These are phyloP conservation scores for Cuniculus paca DNA, from an alignment of 2,797 vertebrate species.

Conservation along the genomic window DNA sequence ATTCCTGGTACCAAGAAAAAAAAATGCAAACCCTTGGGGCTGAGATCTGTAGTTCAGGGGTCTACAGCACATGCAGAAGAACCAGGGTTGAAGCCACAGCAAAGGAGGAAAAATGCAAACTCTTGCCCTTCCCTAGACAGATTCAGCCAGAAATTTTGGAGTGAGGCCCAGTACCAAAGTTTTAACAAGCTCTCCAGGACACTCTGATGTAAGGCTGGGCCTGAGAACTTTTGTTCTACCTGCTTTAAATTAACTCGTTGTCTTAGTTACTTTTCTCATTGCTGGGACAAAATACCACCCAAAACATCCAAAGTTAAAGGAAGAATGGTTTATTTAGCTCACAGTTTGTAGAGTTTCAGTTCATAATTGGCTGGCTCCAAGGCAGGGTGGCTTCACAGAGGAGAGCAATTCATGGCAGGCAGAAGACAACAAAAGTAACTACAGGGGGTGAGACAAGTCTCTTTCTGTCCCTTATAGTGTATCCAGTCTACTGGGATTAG, in stretches of 20 bases:
- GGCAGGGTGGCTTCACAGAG: neutral
- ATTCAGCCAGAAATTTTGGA: neutral
- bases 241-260: neutral
- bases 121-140: neutral
- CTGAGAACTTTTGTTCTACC: neutral
- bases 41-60: neutral
- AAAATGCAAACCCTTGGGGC: neutral
- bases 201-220: neutral
- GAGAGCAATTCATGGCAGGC: neutral
- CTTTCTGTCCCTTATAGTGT: neutral
- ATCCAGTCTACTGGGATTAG: neutral
- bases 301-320: neutral
- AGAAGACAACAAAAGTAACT: neutral
- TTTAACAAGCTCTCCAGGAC: neutral
- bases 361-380: neutral
- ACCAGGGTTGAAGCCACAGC: neutral
- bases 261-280: neutral
- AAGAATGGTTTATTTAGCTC: neutral
- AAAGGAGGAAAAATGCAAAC: accelerated
- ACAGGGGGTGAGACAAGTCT: neutral
- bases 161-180: neutral
- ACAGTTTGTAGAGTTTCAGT: neutral
- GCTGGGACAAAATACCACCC: neutral
- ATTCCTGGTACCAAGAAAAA: too few relatives aligned
- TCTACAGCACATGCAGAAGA: neutral